Percentiles rank a stretch among this genome's conserved stretches.
phyloP scores from a whole-genome alignment of 1,140 invertebrate species.

The Pemphigus obesinymphae region DNA sequence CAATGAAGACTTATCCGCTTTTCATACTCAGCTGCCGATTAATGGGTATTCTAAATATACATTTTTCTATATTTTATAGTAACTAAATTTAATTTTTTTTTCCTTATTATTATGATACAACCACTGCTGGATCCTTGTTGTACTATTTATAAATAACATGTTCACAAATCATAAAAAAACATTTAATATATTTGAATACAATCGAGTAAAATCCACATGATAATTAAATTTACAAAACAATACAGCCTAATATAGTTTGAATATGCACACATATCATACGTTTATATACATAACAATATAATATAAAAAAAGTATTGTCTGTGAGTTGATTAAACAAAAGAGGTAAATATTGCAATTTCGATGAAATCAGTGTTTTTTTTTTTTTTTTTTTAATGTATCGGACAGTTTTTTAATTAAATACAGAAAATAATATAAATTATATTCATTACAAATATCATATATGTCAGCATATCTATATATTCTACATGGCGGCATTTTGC shows the following conservation, averaged over 20 bases:
- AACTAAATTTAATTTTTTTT: too few species aligned
- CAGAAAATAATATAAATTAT: too few species aligned
- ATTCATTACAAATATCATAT: too few species aligned
- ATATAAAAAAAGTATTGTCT: not conserved
- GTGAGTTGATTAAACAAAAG: not conserved
- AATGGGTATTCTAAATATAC: too few species aligned
- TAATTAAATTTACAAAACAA: not conserved
- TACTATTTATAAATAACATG: too few species aligned
- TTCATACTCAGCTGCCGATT: too few species aligned
- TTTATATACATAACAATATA: not conserved
- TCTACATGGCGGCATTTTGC: not conserved
- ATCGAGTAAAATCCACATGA: not conserved
- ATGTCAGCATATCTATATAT: not conserved
- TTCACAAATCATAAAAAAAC: too few species aligned
- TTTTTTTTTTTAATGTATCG: not conserved
- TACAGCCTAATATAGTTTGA: not conserved
- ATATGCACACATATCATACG: not conserved
- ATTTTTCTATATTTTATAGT: too few species aligned
- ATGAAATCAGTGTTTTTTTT: not conserved
- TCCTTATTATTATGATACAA: too few species aligned
- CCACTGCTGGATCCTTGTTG: too few species aligned
- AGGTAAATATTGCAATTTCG: not conserved
- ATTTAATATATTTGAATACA: too few species aligned
- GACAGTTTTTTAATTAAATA: constrained; percentile 2
- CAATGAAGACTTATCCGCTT: too few species aligned